A percentile compares a stretch with the other conserved stretches of the same genome.
Evolutionary conservation across 2,888 invertebrate genomes (phyloP).

Genomic region (Pantelozetes paolii): DNA sequence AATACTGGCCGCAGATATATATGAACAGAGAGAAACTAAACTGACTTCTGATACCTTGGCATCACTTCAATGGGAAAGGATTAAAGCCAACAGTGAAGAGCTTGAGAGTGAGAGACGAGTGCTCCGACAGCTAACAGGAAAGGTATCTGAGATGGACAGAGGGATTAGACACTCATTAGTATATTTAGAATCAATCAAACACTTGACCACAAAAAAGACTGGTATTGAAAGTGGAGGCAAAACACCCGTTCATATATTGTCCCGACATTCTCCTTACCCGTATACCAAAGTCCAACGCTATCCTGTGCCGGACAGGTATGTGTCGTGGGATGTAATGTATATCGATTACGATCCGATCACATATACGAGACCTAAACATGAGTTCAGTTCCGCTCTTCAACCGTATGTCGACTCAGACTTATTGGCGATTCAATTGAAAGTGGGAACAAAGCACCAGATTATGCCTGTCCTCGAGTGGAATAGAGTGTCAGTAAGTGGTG

Average conservation of each 20-base stretch:
- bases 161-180: slow-evolving; percentile 49
- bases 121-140: slow-evolving; percentile 44
- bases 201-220: slow-evolving; percentile 38
- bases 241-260: background rate
- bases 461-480: slow-evolving; percentile 48
- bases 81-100: slow-evolving; percentile 47
- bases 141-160: slow-evolving; percentile 52
- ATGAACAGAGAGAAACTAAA: too few species aligned
- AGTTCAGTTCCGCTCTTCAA: slow-evolving; percentile 49
- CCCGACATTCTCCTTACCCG: slow-evolving; percentile 8
- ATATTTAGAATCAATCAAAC: slow-evolving; percentile 48
- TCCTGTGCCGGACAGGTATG: slow-evolving; percentile 54
- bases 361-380: slow-evolving; percentile 50
- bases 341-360: slow-evolving; percentile 52
- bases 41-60: slow-evolving; percentile 41
- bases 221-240: background rate
- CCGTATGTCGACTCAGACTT: slow-evolving; percentile 52
- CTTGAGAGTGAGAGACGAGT: slow-evolving; percentile 50
- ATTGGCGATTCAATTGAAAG: slow-evolving; percentile 42
- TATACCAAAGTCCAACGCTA: slow-evolving; percentile 49
- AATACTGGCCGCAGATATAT: too few species aligned
- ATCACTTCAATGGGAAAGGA: background rate
- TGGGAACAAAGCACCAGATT: background rate
- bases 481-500: slow-evolving; percentile 46
- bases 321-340: slow-evolving; percentile 53